phyloP scores from a whole-genome alignment of 2,113 vertebrate genomes.

The Phrynocephalus versicolor region DNA sequence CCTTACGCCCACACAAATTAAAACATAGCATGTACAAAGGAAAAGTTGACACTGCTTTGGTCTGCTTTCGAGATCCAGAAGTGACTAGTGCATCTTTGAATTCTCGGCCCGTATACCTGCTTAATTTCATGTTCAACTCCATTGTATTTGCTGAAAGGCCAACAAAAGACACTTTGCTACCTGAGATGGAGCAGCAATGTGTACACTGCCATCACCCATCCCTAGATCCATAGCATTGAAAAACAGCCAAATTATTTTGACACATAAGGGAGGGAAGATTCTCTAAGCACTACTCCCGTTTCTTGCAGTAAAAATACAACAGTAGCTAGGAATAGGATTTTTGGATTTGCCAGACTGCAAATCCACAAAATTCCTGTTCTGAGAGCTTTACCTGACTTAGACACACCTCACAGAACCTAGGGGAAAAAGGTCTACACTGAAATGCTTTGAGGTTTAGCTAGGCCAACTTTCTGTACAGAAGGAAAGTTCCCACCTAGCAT shows the following conservation, averaged over 20 bases:
- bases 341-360: too few species aligned
- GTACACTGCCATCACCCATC: neutral
- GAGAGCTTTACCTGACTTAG: too few species aligned
- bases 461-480: too few species aligned
- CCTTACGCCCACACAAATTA: constrained; percentile 14
- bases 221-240: neutral
- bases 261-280: neutral
- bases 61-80: neutral
- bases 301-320: neutral
- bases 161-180: neutral
- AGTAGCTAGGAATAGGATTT: too few species aligned
- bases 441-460: too few species aligned
- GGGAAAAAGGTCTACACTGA: too few species aligned
- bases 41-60: constrained; percentile 6
- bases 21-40: constrained; percentile 36
- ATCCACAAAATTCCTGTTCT: too few species aligned
- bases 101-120: neutral
- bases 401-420: too few species aligned
- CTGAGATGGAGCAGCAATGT: neutral
- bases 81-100: neutral
- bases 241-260: neutral
- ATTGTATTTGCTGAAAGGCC: constrained; percentile 33
- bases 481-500: too few species aligned
- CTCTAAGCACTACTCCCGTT: neutral
- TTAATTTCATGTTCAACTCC: constrained; percentile 7